Evolutionary conservation across 2,888 invertebrate species (phyloP), one percentile per base, ranked within the genome.

Genomic region (Epicampocera succincta): DNA sequence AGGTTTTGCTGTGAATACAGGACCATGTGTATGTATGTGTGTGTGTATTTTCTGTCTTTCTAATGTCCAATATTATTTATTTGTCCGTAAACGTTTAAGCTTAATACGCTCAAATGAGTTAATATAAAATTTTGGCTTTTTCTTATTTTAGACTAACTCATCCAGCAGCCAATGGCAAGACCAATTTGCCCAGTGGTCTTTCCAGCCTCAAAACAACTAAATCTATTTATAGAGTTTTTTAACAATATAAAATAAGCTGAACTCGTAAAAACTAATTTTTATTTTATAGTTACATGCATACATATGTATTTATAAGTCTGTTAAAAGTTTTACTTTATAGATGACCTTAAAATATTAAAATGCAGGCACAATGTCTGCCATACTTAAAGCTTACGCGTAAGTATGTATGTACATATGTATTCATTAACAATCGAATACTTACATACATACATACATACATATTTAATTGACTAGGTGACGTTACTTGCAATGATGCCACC

Each of bases 161-260:
- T 87, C 88, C 86, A 91, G 89, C 90, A 91, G 87, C 86, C 91
- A 91, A 84, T 91, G 91, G 91, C 91, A 91, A 85, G 91, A 91
- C 83, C 90, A 91, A 84, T 91, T 91, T 84, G 90, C 91, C 83
- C 91, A 90, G 86, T 91, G 91, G 91, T 91, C 90, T 85, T 88
- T 91, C 75, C 91, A 91, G 85, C 87, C 89, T 76, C 91, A 90
- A 86, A 90, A 89, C 77, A 89, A 89, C 85, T 89, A 89, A 86
- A 61, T 61, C 50, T 52, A 42, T 38, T 66, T 52, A 73, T 33
- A 58, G 29, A 33, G 33, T 33, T 63, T 71, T 38, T 52, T 6
- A 3, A 81, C 58, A 44, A 33, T 29, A 46, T n/a, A 38, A 63
- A 61, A 52, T 2, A 25, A 52, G 42, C 40, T 66, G 69, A 44